Percentiles rank a stretch among this genome's conserved stretches.
These are phyloP conservation scores for Spodoptera exigua DNA, from an alignment of 2,888 invertebrate genomes.

Conservation along the genomic window DNA sequence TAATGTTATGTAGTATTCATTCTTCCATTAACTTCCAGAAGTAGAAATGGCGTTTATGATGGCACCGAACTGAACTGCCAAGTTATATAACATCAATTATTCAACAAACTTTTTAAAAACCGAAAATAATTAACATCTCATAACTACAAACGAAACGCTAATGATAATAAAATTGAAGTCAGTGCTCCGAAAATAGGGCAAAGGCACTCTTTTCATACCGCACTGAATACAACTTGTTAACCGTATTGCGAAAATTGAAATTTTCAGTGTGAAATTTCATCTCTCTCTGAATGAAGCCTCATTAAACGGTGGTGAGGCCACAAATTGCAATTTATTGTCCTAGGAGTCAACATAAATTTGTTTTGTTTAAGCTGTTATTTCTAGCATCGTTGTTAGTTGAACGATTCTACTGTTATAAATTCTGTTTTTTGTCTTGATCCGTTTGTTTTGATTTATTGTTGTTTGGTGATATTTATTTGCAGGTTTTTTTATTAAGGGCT, in stretches of 20 bases:
- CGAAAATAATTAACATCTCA: not conserved
- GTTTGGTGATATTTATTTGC: no score
- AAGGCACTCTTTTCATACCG: constrained; percentile 40
- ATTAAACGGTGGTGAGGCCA: constrained; percentile 59
- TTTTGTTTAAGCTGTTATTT: constrained; percentile 51
- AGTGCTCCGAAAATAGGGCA: constrained; percentile 41
- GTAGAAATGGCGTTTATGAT: no score
- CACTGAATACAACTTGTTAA: constrained; percentile 61
- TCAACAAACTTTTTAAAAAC: no score
- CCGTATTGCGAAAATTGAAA: constrained; percentile 66
- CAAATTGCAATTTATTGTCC: constrained; percentile 67
- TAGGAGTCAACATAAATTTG: constrained; percentile 57
- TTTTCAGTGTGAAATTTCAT: constrained; percentile 66
- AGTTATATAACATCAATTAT: no score
- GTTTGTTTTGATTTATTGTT: no score
- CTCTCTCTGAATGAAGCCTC: constrained; percentile 58
- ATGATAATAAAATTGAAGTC: constrained; percentile 39
- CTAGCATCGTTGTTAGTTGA: constrained; percentile 25
- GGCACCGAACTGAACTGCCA: no score
- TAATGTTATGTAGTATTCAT: no score
- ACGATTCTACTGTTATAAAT: no score
- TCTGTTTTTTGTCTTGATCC: no score
- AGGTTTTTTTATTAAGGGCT: no score
- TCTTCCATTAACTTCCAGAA: no score
- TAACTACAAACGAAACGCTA: constrained; percentile 18